phyloP scores from a whole-genome alignment of 1,140 invertebrate species.

The Formica selysi region DNA sequence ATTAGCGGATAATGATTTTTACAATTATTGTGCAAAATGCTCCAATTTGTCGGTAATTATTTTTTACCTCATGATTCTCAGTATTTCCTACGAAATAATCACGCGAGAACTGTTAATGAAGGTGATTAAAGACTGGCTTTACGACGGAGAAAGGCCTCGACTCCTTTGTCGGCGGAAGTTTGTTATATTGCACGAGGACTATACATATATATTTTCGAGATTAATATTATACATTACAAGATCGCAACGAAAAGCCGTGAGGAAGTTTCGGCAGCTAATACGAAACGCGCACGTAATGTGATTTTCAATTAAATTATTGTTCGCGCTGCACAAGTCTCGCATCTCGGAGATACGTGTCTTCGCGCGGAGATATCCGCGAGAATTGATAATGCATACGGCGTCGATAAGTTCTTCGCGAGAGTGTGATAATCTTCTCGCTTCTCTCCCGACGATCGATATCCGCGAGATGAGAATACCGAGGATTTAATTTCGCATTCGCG shows the following conservation, averaged over 20 bases:
- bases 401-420: background rate
- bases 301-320: conserved; percentile 36
- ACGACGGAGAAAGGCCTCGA: background rate
- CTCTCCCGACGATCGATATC: background rate
- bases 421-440: too few species aligned
- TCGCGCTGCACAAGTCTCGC: background rate
- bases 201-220: conserved; percentile 11
- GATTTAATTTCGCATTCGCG: conserved; percentile 33
- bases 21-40: background rate
- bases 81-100: background rate
- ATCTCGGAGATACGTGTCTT: background rate
- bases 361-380: background rate
- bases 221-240: conserved; percentile 24
- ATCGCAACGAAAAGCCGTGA: background rate
- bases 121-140: conserved; percentile 20
- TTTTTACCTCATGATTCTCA: background rate
- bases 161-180: background rate
- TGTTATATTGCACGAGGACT: background rate
- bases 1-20: conserved; percentile 27
- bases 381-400: background rate
- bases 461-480: background rate
- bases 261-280: conserved; percentile 3
- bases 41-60: conserved; percentile 9
- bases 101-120: background rate
- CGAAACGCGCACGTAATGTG: background rate